Evolutionary conservation across 2,113 vertebrate genomes (phyloP).

Genomic region (Heptranchias perlo): DNA sequence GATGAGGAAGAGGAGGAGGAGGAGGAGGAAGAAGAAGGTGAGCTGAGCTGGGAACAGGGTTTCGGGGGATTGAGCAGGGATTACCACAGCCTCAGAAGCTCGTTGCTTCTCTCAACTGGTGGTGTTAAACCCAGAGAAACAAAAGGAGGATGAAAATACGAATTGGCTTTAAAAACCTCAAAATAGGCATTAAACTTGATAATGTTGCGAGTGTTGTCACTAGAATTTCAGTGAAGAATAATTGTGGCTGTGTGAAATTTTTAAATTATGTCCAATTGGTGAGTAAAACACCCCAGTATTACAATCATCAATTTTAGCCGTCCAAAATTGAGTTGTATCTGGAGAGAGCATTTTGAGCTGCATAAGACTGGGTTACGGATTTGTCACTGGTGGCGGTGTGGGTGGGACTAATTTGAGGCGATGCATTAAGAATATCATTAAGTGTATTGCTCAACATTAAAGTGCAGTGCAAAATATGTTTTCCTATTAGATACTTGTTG

Average conservation of each 20-base stretch:
- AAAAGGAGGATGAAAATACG: neutral
- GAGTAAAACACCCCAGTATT: neutral
- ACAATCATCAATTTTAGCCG: neutral
- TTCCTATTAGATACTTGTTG: neutral
- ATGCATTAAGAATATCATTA: neutral
- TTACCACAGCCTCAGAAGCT: neutral
- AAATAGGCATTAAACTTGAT: neutral
- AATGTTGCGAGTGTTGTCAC: neutral
- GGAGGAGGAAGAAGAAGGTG: slow-evolving; percentile 39
- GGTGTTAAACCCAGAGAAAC: neutral
- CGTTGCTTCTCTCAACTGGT: neutral
- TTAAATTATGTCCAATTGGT: neutral
- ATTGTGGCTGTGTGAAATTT: neutral
- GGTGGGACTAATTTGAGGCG: neutral
- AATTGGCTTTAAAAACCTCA: neutral
- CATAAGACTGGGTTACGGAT: no score
- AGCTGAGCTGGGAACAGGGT: neutral
- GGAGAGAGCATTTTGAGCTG: neutral
- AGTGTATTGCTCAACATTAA: neutral
- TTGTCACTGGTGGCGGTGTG: neutral
- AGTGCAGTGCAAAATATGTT: neutral
- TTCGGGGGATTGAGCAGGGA: neutral
- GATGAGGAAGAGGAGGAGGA: slow-evolving; percentile 69
- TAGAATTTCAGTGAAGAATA: neutral
- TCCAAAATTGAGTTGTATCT: neutral